Base-by-base conservation (phyloP, 2,888 invertebrate species). In the Drosophila lutescens region DNA sequence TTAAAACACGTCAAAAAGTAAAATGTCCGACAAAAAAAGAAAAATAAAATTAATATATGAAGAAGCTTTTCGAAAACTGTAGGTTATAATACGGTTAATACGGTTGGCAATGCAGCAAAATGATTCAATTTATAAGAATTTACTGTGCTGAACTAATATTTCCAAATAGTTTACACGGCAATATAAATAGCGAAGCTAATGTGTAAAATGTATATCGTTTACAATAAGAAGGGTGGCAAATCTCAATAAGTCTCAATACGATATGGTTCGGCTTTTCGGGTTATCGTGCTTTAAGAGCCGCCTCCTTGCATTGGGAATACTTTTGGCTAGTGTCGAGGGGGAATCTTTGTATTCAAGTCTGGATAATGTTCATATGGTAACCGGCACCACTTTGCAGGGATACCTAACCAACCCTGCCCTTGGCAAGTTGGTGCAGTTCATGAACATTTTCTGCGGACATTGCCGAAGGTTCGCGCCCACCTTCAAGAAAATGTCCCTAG, bases 371-470 rank as follows among this genome's bases (percentile, higher is more conserved):
- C 26, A 57, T n/a, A 55, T 65, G 41, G 40, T 78, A 38, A 53
- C 63, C 32, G 74, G 50, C 34, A 46, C 49, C 1, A 69, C 68
- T 1, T 41, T 77, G 8, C 59, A 71, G 8, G 12, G 8, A 6
- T 20, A 46, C 5, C 65, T 81, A 0, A 1, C 6, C 17, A 17
- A n/a, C 2, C 51, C 75, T 7, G 34, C 20, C 32, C 56, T 36
- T 2, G 66, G 62, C 40, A 69, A 70, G 7, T 56, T 81, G 30
- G 82, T 98, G 15, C 97, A 98, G 91, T 98, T 98, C 93, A 98
- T 98, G 91, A 98, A 97, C 91, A 96, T 96, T 90, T 98, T 97
- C 95, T 99, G 98, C 91, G 98, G 98, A 9, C 97, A 97, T 90
- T 99, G 98, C 90, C 95, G 96, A 82, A 93, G 95, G 44, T 98